Conservation (phyloP, 2,113 vertebrate genomes). For the Poeciliopsis retropinna region DNA sequence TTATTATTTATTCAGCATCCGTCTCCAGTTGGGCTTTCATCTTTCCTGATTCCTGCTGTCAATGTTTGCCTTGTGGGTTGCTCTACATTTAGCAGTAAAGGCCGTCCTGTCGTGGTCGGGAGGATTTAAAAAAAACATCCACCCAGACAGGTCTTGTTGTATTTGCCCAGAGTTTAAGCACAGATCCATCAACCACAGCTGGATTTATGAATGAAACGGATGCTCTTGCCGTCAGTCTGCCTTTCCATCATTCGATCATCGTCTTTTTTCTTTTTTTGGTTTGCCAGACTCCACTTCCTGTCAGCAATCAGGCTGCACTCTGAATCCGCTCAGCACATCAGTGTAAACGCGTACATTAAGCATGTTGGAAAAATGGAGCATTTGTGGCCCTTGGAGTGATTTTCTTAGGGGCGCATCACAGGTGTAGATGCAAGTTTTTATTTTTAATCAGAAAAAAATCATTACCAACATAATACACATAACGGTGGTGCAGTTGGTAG, state of each 20-base stretch:
- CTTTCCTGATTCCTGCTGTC: constrained; percentile 56
- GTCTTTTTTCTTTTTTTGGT: constrained; percentile 15
- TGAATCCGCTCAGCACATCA: constrained; percentile 45
- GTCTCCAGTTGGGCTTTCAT: constrained; percentile 64
- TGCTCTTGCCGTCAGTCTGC: constrained; percentile 15
- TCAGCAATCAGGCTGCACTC: constrained; percentile 55
- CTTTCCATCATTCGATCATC: constrained; percentile 18
- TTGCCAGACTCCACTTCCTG: constrained; percentile 22
- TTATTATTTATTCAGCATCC: constrained; percentile 76
- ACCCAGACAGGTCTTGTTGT: constrained; percentile 13
- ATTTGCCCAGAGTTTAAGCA: background rate
- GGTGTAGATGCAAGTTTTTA: no score
- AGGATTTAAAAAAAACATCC: background rate
- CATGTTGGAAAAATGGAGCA: background rate
- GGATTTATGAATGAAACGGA: constrained; percentile 15
- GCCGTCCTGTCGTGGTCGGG: constrained; percentile 21
- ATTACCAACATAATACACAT: no score
- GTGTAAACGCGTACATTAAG: constrained; percentile 11
- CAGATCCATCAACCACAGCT: background rate
- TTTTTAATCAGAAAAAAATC: no score
- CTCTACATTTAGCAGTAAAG: constrained; percentile 47
- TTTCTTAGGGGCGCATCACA: no score
- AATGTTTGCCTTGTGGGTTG: constrained; percentile 38
- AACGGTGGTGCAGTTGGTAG: no score
- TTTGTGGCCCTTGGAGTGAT: no score